Percentiles rank a stretch among this genome's conserved stretches.
phyloP scores from a whole-genome alignment of 30 jellyfish, hydroid and myxozoan species.

The Phacellophora camtschatica region DNA sequence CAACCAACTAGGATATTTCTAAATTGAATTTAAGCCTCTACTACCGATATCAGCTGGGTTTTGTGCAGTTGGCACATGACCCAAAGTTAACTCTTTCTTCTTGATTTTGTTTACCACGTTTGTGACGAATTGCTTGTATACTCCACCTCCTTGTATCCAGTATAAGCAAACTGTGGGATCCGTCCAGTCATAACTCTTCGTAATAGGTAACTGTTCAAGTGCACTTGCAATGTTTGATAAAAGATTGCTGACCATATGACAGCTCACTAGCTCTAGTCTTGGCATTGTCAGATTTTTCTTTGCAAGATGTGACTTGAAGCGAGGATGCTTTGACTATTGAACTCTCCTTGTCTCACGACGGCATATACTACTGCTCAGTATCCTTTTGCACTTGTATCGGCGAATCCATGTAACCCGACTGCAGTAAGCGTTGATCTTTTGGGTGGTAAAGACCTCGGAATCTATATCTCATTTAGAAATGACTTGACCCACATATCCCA shows the following conservation, averaged over 20 bases:
- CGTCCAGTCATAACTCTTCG: constrained; percentile 36
- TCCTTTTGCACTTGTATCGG: no score
- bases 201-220: not conserved
- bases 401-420: no score
- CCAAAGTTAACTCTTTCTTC: constrained; percentile 40
- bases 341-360: constrained; percentile 53
- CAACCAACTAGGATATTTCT: not conserved
- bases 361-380: no score
- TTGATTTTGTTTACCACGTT: constrained; percentile 44
- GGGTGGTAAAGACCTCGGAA: no score
- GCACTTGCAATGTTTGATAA: constrained; percentile 39
- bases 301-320: constrained; percentile 45
- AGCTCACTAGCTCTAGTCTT: constrained; percentile 58
- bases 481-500: no score
- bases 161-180: constrained; percentile 68
- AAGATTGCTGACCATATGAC: constrained; percentile 59
- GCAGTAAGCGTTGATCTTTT: no score
- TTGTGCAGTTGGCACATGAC: constrained; percentile 38
- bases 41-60: constrained; percentile 71
- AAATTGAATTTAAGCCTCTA: constrained; percentile 8
- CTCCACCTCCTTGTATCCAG: constrained; percentile 55
- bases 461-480: no score
- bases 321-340: constrained; percentile 11
- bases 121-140: constrained; percentile 59
- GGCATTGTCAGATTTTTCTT: constrained; percentile 69